Evolutionary conservation across 2,888 invertebrate species (phyloP).

Genomic region (Myopa tessellatipennis): DNA sequence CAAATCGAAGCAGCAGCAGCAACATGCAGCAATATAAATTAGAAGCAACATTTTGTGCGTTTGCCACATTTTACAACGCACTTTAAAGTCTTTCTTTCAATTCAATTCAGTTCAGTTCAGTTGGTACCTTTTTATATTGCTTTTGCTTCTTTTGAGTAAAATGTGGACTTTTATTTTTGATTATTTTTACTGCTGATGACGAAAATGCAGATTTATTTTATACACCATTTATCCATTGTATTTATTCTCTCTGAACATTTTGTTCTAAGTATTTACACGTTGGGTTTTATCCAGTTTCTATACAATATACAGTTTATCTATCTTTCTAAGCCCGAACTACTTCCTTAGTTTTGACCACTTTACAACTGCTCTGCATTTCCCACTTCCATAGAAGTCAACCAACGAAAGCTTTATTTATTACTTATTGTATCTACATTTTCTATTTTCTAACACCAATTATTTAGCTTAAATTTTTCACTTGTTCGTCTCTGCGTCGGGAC

Average conservation of each 20-base stretch:
- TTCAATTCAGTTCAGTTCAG: not conserved
- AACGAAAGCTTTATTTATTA: slow-evolving; percentile 12
- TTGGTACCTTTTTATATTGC: not conserved
- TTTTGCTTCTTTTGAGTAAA: not conserved
- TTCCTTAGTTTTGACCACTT: not conserved
- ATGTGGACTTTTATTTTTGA: not conserved
- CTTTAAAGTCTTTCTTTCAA: too few relatives aligned
- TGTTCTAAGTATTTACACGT: too few relatives aligned
- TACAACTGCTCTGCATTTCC: slow-evolving; percentile 18
- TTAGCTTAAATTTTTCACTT: not conserved
- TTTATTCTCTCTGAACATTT: not conserved
- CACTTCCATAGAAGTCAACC: not conserved
- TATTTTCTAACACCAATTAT: too few relatives aligned
- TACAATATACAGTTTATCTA: not conserved
- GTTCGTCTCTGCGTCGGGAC: not conserved
- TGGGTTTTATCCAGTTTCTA: not conserved
- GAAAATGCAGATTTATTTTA: slow-evolving; percentile 1
- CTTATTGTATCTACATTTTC: slow-evolving; percentile 7
- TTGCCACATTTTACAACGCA: too few relatives aligned
- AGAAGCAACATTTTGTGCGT: too few relatives aligned
- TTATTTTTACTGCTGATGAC: not conserved
- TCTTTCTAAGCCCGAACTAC: not conserved
- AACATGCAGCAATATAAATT: not conserved
- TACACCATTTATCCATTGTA: not conserved
- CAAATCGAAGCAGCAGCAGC: not conserved